A percentile compares a stretch with the other conserved stretches of the same genome.
phyloP scores from a whole-genome alignment of 2,113 vertebrate species.

The Phrynocephalus versicolor region DNA sequence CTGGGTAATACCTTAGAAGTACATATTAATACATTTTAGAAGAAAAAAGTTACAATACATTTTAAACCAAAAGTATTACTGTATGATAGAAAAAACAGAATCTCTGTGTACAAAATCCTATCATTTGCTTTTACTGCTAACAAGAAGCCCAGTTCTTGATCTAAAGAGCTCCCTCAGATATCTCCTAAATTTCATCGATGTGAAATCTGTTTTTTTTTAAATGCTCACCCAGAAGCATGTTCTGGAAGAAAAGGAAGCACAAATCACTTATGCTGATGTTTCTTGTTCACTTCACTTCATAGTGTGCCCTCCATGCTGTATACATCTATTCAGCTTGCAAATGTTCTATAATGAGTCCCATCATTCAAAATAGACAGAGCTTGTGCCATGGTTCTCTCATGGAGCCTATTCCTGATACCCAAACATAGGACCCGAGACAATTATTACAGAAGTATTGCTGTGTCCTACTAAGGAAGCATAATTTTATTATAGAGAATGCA shows the following conservation, averaged over 20 bases:
- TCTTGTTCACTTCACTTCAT: not conserved
- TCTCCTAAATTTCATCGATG: not conserved
- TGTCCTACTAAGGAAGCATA: not conserved
- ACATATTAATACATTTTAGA: too few relatives aligned
- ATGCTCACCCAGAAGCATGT: not conserved
- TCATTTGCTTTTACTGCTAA: not conserved
- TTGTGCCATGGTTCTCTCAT: not conserved
- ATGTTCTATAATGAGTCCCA: not conserved
- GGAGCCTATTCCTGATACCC: not conserved
- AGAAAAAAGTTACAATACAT: too few relatives aligned
- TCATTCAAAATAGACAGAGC: not conserved
- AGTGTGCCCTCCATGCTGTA: not conserved
- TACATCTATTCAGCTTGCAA: not conserved
- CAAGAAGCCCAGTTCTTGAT: not conserved
- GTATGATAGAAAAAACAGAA: too few relatives aligned
- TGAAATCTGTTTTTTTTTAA: not conserved
- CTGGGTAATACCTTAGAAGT: too few relatives aligned
- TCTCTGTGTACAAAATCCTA: not conserved
- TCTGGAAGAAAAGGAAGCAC: not conserved
- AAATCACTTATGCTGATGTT: not conserved
- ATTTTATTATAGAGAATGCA: not conserved
- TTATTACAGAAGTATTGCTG: not conserved
- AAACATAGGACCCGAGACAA: not conserved
- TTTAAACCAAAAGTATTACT: too few relatives aligned
- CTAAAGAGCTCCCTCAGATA: not conserved